Conservation (phyloP, 2,888 invertebrate species). For the Cabera pusaria region DNA sequence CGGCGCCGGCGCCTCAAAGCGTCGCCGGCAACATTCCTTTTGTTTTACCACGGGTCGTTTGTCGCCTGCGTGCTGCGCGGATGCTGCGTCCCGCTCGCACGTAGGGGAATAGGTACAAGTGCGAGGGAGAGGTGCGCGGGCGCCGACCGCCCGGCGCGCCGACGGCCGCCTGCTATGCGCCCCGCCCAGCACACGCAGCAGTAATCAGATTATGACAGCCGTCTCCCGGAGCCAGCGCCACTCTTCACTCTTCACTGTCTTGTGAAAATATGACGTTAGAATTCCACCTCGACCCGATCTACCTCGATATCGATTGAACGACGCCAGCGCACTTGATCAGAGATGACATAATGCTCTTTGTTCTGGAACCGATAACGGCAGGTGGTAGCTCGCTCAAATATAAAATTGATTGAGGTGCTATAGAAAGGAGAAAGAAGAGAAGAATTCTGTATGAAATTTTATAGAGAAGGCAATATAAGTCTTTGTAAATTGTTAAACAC, state of each 20-base stretch:
- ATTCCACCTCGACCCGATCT: constrained; percentile 24
- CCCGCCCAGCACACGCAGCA: constrained; percentile 63
- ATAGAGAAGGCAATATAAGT: too few relatives aligned
- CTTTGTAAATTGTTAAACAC: too few relatives aligned
- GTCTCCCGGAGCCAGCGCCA: constrained; percentile 57
- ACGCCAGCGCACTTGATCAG: constrained; percentile 27
- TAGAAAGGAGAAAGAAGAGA: too few relatives aligned
- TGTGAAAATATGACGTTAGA: constrained; percentile 57
- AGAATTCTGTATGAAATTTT: too few relatives aligned
- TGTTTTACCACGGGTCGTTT: constrained; percentile 83
- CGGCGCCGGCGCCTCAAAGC: constrained; percentile 83
- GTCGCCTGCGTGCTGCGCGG: constrained; percentile 74
- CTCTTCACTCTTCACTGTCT: constrained; percentile 67
- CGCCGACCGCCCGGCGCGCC: constrained; percentile 77
- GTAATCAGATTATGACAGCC: constrained; percentile 83
- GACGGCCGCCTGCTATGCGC: constrained; percentile 73
- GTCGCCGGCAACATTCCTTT: constrained; percentile 82
- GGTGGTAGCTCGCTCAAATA: constrained; percentile 36
- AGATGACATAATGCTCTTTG: constrained; percentile 53
- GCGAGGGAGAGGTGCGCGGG: constrained; percentile 68
- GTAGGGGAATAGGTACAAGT: constrained; percentile 27
- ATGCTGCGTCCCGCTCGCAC: constrained; percentile 42
- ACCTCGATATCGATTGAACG: constrained; percentile 36
- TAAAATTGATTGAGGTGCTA: constrained; percentile 14
- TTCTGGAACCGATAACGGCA: constrained; percentile 41